Evolutionary conservation across 2,113 vertebrate species (phyloP), one percentile per base, ranked within the genome.

Genomic region (Cyanoliseus patagonus): DNA sequence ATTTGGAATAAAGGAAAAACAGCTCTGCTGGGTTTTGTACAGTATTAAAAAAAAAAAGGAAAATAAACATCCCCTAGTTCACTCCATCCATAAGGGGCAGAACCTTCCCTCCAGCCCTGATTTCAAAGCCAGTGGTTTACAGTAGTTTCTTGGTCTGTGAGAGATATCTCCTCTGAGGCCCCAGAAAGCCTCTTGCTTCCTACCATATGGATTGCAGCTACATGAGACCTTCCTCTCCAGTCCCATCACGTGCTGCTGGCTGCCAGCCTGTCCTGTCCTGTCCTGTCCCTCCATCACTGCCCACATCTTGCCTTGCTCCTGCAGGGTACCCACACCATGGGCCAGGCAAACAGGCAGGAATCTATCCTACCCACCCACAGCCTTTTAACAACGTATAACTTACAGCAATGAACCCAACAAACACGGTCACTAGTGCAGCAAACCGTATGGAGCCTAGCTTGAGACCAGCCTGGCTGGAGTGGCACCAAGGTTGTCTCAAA

Each of bases 91-190:
- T 25, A 53, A 67, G 35, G 28, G 19, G 11, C 31, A 89, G 10
- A 87, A 35, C 9, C 16, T 82, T 78, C n/a, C 24, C 33, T 79
- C n/a, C 42, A 84, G 64, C 28, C 31, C 42, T 44, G 7, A 73
- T 82, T 92, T 62, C 52, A 80, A 68, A 82, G 42, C 7, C 61
- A 61, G n/a, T 18, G 23, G 13, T 59, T 81, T 64, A 39, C 19
- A 33, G 27, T 15, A 83, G 20, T 37, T 79, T 76, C 30, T 35
- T 61, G 24, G 13, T 51, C 47, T 61, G 25, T 0, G 10, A 39
- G 30, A 79, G 4, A 0, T 75, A 13, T 49, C n/a, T 81, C 13
- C 23, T 6, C 24, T 0, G 2, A 22, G 24, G 22, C 22, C 24
- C 13, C 39, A 78, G 52, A 39, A 78, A 91, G 4, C 17, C 18